phyloP scores from a whole-genome alignment of 2,797 vertebrate genomes.

The Phrynocephalus forsythii region DNA sequence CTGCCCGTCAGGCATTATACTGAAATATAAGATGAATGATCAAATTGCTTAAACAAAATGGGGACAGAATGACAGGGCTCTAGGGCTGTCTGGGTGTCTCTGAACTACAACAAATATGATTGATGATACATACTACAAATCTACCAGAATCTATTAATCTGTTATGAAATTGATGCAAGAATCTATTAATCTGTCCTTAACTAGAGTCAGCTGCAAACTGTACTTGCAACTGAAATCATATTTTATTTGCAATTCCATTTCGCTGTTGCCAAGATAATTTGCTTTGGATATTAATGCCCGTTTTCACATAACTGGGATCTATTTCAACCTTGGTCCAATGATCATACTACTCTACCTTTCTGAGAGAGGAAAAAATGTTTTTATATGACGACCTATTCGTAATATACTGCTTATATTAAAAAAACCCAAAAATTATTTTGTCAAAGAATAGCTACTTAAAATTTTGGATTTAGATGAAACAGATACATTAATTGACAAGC shows the following conservation, averaged over 20 bases:
- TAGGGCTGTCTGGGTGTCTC: neutral
- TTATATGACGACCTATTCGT: too few species aligned
- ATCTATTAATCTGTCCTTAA: conserved; percentile 5
- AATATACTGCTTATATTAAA: too few species aligned
- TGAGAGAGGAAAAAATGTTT: neutral
- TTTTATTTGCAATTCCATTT: neutral
- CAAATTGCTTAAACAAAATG: neutral
- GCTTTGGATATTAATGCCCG: neutral
- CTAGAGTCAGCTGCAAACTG: neutral
- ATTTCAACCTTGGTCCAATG: neutral
- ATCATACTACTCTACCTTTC: neutral
- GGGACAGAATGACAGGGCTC: neutral
- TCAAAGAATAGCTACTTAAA: neutral
- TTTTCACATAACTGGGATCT: neutral
- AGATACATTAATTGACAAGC: neutral
- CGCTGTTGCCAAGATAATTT: neutral
- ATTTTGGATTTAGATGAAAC: neutral
- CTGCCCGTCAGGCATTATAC: neutral
- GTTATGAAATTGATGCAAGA: too few species aligned
- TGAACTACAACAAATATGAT: neutral
- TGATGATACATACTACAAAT: neutral
- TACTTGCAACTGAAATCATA: neutral
- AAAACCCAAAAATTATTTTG: neutral
- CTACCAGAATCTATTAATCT: neutral
- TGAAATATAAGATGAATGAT: neutral